These are phyloP conservation scores for Stenoptilia bipunctidactyla DNA, from an alignment of 2,888 invertebrate species.

Conservation along the genomic window DNA sequence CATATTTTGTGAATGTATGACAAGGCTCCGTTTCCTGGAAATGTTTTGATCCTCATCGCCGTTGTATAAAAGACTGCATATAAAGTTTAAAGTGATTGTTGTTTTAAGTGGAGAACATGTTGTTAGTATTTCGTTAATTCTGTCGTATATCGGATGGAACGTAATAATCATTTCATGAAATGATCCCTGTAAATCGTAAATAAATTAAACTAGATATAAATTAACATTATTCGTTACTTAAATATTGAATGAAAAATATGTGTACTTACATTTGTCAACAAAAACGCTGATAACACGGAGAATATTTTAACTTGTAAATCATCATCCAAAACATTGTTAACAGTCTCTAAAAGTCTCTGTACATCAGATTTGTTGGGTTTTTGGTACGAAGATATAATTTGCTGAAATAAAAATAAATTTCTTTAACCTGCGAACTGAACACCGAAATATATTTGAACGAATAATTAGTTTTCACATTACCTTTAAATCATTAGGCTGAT, in stretches of 20 bases:
- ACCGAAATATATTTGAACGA: no score
- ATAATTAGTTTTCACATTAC: no score
- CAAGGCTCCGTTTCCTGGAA: slow-evolving; percentile 21
- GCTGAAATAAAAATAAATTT: slow-evolving; percentile 18
- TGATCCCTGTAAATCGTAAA: slow-evolving; percentile 24
- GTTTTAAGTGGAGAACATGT: slow-evolving; percentile 28
- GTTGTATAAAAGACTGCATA: slow-evolving; percentile 31
- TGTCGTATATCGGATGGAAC: slow-evolving; percentile 34
- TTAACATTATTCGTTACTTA: no score
- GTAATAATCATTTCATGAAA: slow-evolving; percentile 30
- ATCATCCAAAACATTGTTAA: slow-evolving; percentile 27
- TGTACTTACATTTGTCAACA: slow-evolving; percentile 35
- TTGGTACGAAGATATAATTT: slow-evolving; percentile 16
- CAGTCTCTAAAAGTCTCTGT: slow-evolving; percentile 26
- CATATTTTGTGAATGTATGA: slow-evolving; percentile 35
- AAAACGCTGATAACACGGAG: slow-evolving; percentile 30
- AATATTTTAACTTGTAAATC: slow-evolving; percentile 35
- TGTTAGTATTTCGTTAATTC: slow-evolving; percentile 27
- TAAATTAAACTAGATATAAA: slow-evolving; percentile 3
- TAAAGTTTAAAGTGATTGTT: slow-evolving; percentile 33
- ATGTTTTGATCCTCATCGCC: slow-evolving; percentile 20
- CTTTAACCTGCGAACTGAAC: no score
- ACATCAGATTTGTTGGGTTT: slow-evolving; percentile 23
- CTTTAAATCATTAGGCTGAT: no score
- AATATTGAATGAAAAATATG: no score